phyloP scores from a whole-genome alignment of 2,113 vertebrate genomes.

The Cercopithecus mona region DNA sequence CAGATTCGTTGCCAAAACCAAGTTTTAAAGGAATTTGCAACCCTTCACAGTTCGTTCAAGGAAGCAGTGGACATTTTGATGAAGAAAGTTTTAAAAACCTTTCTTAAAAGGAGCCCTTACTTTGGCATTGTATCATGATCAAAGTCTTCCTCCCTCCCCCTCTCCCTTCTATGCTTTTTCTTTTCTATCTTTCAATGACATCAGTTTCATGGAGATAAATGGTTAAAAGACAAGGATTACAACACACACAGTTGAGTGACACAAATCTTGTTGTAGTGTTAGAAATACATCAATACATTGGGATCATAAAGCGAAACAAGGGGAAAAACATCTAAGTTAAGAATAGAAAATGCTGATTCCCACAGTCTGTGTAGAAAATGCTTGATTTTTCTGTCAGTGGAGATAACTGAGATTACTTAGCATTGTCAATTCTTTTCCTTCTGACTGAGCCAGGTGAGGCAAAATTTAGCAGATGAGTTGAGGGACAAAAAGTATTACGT shows the following conservation, averaged over 20 bases:
- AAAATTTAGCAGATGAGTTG: not conserved
- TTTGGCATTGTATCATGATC: not conserved
- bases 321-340: not conserved
- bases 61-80: not conserved
- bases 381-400: not conserved
- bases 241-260: not conserved
- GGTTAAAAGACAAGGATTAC: not conserved
- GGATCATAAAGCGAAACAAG: not conserved
- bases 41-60: not conserved
- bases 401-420: not conserved
- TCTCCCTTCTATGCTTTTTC: not conserved
- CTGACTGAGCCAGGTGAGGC: not conserved
- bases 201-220: not conserved
- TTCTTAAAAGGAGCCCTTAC: not conserved
- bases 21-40: constrained; percentile 43
- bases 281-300: not conserved
- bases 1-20: constrained; percentile 10
- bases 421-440: not conserved
- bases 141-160: not conserved
- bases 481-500: not conserved
- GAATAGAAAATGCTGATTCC: not conserved
- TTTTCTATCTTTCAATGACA: not conserved
- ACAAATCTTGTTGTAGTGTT: not conserved
- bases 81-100: not conserved
- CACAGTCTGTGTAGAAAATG: not conserved